These are phyloP conservation scores for Pollenia angustigena DNA, from an alignment of 2,888 invertebrate genomes.

Conservation along the genomic window DNA sequence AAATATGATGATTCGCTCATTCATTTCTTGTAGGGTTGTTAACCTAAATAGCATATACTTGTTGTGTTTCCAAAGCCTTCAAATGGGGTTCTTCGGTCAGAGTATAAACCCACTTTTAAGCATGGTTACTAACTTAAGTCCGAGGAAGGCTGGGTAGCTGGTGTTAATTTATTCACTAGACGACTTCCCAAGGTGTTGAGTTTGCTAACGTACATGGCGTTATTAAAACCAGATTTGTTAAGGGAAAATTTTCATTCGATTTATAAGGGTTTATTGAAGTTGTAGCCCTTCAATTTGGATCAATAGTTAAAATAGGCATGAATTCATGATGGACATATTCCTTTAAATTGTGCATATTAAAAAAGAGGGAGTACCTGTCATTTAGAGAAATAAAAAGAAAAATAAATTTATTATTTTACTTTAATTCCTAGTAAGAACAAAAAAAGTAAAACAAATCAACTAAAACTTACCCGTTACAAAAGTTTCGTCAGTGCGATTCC, in stretches of 20 bases:
- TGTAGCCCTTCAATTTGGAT: conserved; percentile 79
- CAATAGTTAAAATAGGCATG: conserved; percentile 84
- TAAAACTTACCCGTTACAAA: conserved; percentile 84
- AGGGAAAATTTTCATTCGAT: conserved; percentile 73
- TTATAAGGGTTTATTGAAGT: conserved; percentile 75
- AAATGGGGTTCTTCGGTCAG: conserved; percentile 86
- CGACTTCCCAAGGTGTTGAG: conserved; percentile 75
- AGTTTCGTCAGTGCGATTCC: conserved; percentile 87
- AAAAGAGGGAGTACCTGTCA: conserved; percentile 83
- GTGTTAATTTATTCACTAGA: conserved; percentile 78
- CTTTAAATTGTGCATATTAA: conserved; percentile 82
- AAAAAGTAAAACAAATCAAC: neutral
- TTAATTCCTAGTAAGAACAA: neutral
- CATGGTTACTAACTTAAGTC: conserved; percentile 75
- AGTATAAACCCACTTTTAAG: conserved; percentile 85
- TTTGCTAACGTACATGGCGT: conserved; percentile 58
- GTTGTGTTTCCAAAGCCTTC: conserved; percentile 84
- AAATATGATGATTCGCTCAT: no score
- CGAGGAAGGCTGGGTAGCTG: conserved; percentile 75
- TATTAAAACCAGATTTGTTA: conserved; percentile 70
- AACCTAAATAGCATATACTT: conserved; percentile 78
- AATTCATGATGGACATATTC: conserved; percentile 84
- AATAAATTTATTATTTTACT: neutral
- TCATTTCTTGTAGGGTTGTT: no score
- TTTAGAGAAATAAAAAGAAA: neutral